These are phyloP conservation scores for Himalopsyche japonica DNA, from an alignment of 2,888 invertebrate genomes.

Conservation along the genomic window DNA sequence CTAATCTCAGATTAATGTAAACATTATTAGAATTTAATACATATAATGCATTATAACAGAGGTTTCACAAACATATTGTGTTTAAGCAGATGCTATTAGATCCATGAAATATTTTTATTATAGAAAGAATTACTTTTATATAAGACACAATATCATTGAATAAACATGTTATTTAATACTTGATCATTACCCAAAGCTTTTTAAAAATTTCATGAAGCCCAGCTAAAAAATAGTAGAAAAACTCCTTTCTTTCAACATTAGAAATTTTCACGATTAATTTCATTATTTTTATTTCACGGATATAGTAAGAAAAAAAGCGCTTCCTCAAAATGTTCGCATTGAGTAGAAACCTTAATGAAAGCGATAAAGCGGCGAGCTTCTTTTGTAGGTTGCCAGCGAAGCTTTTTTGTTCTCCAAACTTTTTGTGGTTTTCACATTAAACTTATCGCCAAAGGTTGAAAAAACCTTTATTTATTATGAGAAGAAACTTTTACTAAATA, in stretches of 20 bases:
- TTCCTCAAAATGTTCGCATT: slow-evolving; percentile 28
- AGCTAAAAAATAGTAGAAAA: not conserved
- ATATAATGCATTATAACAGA: not conserved
- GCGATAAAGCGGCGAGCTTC: slow-evolving; percentile 25
- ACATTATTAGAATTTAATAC: not conserved
- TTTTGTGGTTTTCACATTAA: slow-evolving; percentile 35
- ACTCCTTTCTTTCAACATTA: not conserved
- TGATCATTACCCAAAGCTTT: too few relatives aligned
- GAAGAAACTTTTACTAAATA: slow-evolving; percentile 22
- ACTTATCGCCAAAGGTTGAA: slow-evolving; percentile 36
- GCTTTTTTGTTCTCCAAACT: slow-evolving; percentile 27
- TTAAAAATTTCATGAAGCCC: not conserved
- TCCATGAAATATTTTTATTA: too few relatives aligned
- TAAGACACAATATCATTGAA: too few relatives aligned
- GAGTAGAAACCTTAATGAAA: slow-evolving; percentile 25
- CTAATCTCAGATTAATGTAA: not conserved
- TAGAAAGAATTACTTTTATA: too few relatives aligned
- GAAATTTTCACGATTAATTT: not conserved
- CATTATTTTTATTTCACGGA: not conserved
- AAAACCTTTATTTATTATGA: slow-evolving; percentile 31
- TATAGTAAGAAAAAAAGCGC: slow-evolving; percentile 1
- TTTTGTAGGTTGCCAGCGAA: slow-evolving; percentile 17
- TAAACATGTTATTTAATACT: too few relatives aligned
- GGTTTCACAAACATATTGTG: too few relatives aligned
- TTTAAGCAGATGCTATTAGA: too few relatives aligned